A percentile compares a stretch with the other conserved stretches of the same genome.
Evolutionary conservation across 2,113 vertebrate species (phyloP).

Genomic region (Herpetotheres cachinnans): DNA sequence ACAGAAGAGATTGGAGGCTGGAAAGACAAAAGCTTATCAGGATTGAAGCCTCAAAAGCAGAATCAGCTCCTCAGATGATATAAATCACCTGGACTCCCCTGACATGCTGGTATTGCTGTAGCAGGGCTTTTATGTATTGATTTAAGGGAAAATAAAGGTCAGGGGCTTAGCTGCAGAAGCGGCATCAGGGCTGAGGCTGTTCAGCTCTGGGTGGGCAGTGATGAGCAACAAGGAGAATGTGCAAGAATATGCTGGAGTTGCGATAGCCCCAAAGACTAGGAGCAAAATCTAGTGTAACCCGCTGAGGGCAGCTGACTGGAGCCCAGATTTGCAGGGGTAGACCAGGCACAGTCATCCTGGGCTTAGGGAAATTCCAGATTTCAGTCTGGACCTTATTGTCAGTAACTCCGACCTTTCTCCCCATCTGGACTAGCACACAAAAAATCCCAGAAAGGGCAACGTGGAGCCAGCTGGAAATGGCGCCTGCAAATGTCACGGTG

Average conservation of each 20-base stretch:
- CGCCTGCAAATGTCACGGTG: background rate
- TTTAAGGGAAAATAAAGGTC: conserved; percentile 33
- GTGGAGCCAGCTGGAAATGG: background rate
- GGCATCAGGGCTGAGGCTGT: background rate
- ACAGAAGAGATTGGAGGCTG: background rate
- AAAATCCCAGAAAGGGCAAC: background rate
- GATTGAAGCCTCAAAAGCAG: background rate
- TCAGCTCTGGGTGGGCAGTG: background rate
- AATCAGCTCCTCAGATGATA: background rate
- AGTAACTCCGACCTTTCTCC: background rate
- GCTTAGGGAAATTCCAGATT: background rate
- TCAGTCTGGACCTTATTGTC: background rate
- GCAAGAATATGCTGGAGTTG: background rate
- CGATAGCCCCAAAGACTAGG: background rate
- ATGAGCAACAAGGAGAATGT: background rate
- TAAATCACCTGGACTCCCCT: background rate
- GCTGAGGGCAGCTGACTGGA: background rate
- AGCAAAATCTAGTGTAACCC: background rate
- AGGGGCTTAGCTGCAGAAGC: background rate
- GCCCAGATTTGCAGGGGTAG: background rate
- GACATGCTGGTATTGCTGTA: background rate
- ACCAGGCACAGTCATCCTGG: background rate
- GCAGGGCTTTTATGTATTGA: background rate
- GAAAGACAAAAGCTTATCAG: background rate
- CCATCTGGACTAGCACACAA: background rate